A percentile compares a stretch with the other conserved stretches of the same genome.
phyloP scores from a whole-genome alignment of 1,140 invertebrate species.

The Aricia agestis region DNA sequence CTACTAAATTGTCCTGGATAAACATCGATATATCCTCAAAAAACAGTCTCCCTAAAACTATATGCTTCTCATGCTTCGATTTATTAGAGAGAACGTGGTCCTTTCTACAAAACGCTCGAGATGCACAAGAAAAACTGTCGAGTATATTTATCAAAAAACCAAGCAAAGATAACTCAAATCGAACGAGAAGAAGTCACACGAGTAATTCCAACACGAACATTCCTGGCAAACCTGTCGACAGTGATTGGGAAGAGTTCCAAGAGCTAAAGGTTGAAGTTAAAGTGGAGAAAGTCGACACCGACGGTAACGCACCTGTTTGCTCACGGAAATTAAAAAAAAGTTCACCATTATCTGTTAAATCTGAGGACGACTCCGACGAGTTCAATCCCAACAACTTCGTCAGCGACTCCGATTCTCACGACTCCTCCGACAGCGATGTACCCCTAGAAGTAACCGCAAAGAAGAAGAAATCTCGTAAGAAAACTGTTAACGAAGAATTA shows the following conservation, averaged over 20 bases:
- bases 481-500: conserved; percentile 31
- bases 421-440: conserved; percentile 49
- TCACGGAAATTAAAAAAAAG: conserved; percentile 8
- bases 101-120: conserved; percentile 54
- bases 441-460: conserved; percentile 42
- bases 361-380: conserved; percentile 40
- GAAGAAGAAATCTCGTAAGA: conserved; percentile 47
- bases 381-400: conserved; percentile 20
- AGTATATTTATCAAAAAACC: conserved; percentile 42
- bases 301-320: neutral
- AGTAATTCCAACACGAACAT: conserved; percentile 17
- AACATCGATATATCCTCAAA: conserved; percentile 54
- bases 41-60: conserved; percentile 50
- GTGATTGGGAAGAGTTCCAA: conserved; percentile 53
- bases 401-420: conserved; percentile 34
- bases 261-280: conserved; percentile 49
- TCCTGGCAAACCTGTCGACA: conserved; percentile 48
- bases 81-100: conserved; percentile 59
- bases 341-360: conserved; percentile 33
- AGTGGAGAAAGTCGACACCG: conserved; percentile 33
- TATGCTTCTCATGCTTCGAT: conserved; percentile 67
- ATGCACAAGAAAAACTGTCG: conserved; percentile 53
- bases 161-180: conserved; percentile 21
- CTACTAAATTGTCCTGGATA: conserved; percentile 61
- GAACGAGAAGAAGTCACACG: neutral